Evolutionary conservation across 2,113 vertebrate species (phyloP).

Genomic region (Scophthalmus maximus): DNA sequence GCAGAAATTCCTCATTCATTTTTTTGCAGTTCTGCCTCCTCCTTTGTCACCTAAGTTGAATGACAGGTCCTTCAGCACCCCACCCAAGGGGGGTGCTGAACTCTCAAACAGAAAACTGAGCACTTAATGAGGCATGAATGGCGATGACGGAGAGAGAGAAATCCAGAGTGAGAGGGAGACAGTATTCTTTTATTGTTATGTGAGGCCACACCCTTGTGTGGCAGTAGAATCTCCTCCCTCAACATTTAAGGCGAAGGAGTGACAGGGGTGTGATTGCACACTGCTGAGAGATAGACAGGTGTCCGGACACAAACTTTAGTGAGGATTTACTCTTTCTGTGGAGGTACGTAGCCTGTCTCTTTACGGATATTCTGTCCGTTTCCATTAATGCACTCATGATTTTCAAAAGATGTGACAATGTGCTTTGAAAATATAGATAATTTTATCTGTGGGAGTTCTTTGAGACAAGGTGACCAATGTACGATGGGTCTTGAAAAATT

Average conservation of each 20-base stretch:
- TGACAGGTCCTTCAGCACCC: constrained; percentile 51
- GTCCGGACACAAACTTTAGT: constrained; percentile 3
- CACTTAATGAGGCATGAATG: not conserved
- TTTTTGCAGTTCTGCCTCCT: constrained; percentile 8
- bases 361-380: not conserved
- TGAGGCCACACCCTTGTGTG: constrained; percentile 88
- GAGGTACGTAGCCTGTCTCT: constrained; percentile 61
- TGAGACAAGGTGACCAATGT: not conserved
- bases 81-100: constrained; percentile 35
- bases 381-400: not conserved
- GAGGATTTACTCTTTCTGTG: constrained; percentile 10
- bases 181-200: constrained; percentile 60
- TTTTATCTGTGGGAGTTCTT: not conserved
- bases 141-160: constrained; percentile 27
- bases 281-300: constrained; percentile 37
- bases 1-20: not conserved
- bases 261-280: constrained; percentile 52
- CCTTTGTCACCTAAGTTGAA: constrained; percentile 40
- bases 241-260: constrained; percentile 70
- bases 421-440: not conserved
- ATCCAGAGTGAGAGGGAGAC: not conserved
- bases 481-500: too few species aligned
- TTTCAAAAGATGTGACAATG: not conserved
- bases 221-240: constrained; percentile 84
- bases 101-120: constrained; percentile 18